Conservation (phyloP, 2,888 invertebrate species). For the Amphiduros pacificus region DNA sequence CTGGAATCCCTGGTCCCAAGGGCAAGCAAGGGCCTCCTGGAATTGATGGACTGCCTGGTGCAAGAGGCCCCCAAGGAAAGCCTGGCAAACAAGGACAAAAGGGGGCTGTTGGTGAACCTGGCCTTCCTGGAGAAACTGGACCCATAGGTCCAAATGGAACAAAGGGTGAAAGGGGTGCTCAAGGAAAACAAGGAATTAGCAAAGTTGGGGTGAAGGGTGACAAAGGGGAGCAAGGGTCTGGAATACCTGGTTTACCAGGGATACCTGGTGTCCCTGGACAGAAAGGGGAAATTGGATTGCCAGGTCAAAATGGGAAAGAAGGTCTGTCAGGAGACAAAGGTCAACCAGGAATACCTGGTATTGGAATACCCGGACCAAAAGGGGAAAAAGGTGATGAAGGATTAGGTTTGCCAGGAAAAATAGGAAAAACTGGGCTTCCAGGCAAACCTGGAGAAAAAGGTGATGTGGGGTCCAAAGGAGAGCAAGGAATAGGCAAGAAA, state of each 20-base stretch:
- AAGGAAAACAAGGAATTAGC: too few relatives aligned
- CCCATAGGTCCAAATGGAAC: too few relatives aligned
- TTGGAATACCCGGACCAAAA: background rate
- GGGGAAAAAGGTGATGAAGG: background rate
- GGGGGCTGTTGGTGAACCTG: too few relatives aligned
- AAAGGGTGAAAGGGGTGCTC: too few relatives aligned
- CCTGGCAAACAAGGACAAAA: too few relatives aligned
- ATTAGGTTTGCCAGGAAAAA: background rate
- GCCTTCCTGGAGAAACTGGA: too few relatives aligned
- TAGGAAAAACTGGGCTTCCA: background rate
- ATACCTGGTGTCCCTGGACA: background rate
- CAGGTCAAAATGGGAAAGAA: background rate
- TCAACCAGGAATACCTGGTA: background rate
- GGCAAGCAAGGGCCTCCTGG: conserved; percentile 7
- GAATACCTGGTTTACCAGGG: background rate
- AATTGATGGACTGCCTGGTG: background rate
- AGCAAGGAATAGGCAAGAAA: conserved; percentile 5
- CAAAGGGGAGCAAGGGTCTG: too few relatives aligned
- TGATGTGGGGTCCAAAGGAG: conserved; percentile 11
- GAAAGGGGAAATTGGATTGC: background rate
- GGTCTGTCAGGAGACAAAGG: background rate
- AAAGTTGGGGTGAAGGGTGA: too few relatives aligned
- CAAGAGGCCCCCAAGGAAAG: background rate
- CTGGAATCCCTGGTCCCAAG: too few relatives aligned
- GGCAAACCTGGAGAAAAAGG: conserved; percentile 17